Base-by-base conservation (phyloP, 2,113 vertebrate species). In the Menidia beryllina region DNA sequence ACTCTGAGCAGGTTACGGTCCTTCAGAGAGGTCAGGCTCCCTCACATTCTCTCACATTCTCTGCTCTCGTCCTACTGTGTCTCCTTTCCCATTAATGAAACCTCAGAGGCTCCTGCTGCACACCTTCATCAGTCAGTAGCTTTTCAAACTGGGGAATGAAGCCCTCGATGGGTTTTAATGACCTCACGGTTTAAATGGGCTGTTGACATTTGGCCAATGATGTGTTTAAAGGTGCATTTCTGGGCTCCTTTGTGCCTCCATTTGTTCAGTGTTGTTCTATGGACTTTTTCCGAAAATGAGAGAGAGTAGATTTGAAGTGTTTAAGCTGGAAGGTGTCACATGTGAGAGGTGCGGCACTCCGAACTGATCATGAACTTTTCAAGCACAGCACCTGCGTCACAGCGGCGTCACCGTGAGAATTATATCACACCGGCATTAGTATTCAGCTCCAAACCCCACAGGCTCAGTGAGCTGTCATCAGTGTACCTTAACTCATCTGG, bases 1-100 rank as follows among this genome's bases (percentile, higher is more conserved):
- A 97, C 97, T 2, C 93, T 99, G 76, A 95, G 92, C 47, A 93
- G 98, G 80, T 89, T 99, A 72, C 94, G 95, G 80, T 90, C 94
- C 36, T 99, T 96, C 89, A 96, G 94, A 88, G 94, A 96, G 95
- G 97, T 94, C 81, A 93, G 93, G 86, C 63, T 52, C 49, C 24
- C 69, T 57, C 63, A 36, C 24, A 23, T 34, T 41, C 50, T 73
- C 69, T 57, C 63, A 36, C 24, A 23, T 34, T 41, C 50, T 73
- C 45, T 24, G 3, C 56, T 52, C 38, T 21, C 52, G 27, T 41
- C 45, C 19, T 0, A 1, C 26, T 43, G 21, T 52, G 63, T 34
- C 20, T 45, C 55, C 49, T 34, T 24, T 24, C 41, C 13, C 20
- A 23, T 70, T 67, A 57, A 51, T 69, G 27, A 77, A 54, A 24